Conservation (phyloP, 2,113 vertebrate genomes). For the Aspiorhynchus laticeps region DNA sequence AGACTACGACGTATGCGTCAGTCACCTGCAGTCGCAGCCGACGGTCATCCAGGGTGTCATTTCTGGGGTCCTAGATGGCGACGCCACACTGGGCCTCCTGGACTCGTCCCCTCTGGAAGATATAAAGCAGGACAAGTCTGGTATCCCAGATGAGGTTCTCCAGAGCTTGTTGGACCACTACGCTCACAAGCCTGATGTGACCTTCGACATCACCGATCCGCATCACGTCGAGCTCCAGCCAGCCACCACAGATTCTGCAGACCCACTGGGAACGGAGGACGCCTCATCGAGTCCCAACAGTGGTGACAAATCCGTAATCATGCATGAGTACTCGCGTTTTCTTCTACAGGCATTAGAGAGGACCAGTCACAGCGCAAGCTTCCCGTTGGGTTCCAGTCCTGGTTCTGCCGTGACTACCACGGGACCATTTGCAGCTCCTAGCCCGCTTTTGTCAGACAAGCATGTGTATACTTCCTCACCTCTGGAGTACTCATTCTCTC, state of each 20-base stretch:
- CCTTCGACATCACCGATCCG: slow-evolving; percentile 86
- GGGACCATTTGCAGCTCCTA: slow-evolving; percentile 83
- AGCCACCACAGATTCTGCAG: slow-evolving; percentile 75
- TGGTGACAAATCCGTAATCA: slow-evolving; percentile 87
- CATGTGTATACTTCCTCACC: slow-evolving; percentile 94
- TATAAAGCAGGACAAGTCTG: slow-evolving; percentile 91
- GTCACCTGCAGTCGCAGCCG: slow-evolving; percentile 88
- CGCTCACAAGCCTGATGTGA: slow-evolving; percentile 88
- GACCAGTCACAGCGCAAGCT: slow-evolving; percentile 90
- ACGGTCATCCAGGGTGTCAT: slow-evolving; percentile 89
- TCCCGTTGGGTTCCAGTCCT: slow-evolving; percentile 85
- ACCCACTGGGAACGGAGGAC: slow-evolving; percentile 74
- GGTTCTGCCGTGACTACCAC: slow-evolving; percentile 82
- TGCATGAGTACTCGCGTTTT: slow-evolving; percentile 99
- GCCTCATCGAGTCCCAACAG: slow-evolving; percentile 82
- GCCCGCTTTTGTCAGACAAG: slow-evolving; percentile 89
- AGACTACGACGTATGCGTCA: slow-evolving; percentile 86
- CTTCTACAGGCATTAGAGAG: slow-evolving; percentile 98
- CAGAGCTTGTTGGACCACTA: slow-evolving; percentile 98
- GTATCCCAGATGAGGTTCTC: slow-evolving; percentile 95
- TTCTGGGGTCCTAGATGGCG: slow-evolving; percentile 86
- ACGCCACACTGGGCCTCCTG: slow-evolving; percentile 83
- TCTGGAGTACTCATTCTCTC: slow-evolving; percentile 91
- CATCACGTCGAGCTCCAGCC: slow-evolving; percentile 88
- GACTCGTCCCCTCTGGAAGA: slow-evolving; percentile 84